Percentiles rank a stretch among this genome's conserved stretches.
phyloP scores from a whole-genome alignment of 2,888 invertebrate species.

The Pardosa pseudoannulata region DNA sequence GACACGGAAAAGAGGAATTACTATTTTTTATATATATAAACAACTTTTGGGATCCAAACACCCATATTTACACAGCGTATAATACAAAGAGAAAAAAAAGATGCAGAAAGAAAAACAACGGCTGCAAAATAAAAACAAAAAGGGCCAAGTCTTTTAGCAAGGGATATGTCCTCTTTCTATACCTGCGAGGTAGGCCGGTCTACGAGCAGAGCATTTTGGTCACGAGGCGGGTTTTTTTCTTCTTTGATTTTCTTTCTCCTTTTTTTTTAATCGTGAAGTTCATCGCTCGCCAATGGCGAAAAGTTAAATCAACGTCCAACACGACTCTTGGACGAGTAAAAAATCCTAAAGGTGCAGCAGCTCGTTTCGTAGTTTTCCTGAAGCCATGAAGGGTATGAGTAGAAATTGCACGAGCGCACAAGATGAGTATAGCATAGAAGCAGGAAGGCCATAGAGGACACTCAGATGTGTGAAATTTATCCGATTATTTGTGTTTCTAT shows the following conservation, averaged over 20 bases:
- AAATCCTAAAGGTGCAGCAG: background rate
- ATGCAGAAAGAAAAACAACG: conserved; percentile 2
- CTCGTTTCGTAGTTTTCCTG: conserved; percentile 10
- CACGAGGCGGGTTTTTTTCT: conserved; percentile 35
- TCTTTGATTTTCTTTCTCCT: background rate
- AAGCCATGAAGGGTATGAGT: background rate
- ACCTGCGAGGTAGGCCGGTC: conserved; percentile 9
- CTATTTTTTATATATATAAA: background rate
- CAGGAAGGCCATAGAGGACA: too few species aligned
- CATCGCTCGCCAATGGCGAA: conserved; percentile 57
- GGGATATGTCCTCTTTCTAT: conserved; percentile 1
- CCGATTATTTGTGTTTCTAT: too few species aligned
- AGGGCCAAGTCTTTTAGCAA: background rate
- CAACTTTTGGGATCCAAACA: background rate
- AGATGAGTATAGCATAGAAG: too few species aligned
- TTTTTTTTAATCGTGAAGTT: conserved; percentile 50
- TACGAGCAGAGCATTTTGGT: conserved; percentile 58
- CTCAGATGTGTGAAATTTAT: too few species aligned
- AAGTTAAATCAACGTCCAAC: conserved; percentile 27
- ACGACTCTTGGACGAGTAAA: background rate
- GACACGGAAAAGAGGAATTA: background rate
- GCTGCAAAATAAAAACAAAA: background rate
- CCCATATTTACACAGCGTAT: conserved; percentile 10
- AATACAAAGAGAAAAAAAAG: conserved; percentile 11
- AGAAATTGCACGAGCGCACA: conserved; percentile 5